phyloP scores from a whole-genome alignment of 2,113 vertebrate genomes.

The Tetrao urogallus region DNA sequence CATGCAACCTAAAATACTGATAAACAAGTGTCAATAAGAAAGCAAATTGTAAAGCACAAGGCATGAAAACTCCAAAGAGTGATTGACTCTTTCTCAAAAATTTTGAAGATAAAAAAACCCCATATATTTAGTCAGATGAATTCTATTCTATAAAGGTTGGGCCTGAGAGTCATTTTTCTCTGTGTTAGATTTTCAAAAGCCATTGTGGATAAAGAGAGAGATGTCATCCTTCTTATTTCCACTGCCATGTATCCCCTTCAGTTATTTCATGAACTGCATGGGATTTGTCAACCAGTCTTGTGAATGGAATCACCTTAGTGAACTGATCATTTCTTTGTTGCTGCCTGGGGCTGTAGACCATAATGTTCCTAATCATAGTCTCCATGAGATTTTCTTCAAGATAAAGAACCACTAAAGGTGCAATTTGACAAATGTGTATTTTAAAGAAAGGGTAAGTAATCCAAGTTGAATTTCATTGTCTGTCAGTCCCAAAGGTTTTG shows the following conservation, averaged over 20 bases:
- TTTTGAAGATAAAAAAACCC: accelerated
- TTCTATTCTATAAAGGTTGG: neutral
- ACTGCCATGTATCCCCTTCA: neutral
- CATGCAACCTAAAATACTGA: neutral
- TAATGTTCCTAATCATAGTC: neutral
- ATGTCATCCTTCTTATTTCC: neutral
- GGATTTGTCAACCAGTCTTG: constrained; percentile 9
- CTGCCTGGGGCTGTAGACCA: neutral
- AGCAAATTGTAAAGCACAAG: neutral
- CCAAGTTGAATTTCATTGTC: neutral
- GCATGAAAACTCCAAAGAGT: neutral
- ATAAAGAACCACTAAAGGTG: neutral
- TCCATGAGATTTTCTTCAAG: neutral
- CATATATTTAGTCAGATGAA: neutral
- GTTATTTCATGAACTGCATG: neutral
- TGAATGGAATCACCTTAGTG: neutral
- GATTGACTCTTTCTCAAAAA: neutral
- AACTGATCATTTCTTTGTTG: constrained; percentile 5
- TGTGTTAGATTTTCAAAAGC: neutral
- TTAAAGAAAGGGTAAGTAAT: neutral
- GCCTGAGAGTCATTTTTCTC: neutral
- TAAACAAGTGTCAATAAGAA: neutral
- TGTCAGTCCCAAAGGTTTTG: neutral
- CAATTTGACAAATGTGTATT: neutral
- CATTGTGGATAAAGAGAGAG: neutral